Evolutionary conservation across 2,113 vertebrate species (phyloP).

Genomic region (Hirundichthys speculiger): DNA sequence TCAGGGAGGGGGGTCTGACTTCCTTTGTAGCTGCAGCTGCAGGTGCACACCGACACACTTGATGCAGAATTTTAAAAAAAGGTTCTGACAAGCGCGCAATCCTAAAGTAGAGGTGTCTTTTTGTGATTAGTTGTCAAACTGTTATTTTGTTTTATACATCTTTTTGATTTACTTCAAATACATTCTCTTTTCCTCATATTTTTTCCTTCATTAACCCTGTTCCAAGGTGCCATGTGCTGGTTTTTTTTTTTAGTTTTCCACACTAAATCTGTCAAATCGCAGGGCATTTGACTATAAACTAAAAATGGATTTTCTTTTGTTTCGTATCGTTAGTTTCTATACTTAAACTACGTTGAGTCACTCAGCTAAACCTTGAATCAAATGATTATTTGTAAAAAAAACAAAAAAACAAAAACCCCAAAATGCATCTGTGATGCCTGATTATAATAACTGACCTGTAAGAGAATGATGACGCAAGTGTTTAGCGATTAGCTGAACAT

Average conservation of each 20-base stretch:
- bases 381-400: too few species aligned
- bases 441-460: too few species aligned
- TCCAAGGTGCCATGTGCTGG: too few species aligned
- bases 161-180: slow-evolving; percentile 42
- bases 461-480: too few species aligned
- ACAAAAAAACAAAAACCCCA: too few species aligned
- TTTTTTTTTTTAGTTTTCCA: slow-evolving; percentile 47
- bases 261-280: slow-evolving; percentile 29
- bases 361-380: neutral
- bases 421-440: too few species aligned
- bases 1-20: slow-evolving; percentile 31
- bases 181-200: too few species aligned
- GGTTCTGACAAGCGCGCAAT: slow-evolving; percentile 12
- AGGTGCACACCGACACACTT: neutral
- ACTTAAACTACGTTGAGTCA: neutral
- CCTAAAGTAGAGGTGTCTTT: too few species aligned
- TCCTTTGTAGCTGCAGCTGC: slow-evolving; percentile 21
- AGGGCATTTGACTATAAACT: slow-evolving; percentile 37
- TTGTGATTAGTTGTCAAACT: neutral
- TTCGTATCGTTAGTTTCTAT: neutral
- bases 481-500: too few species aligned
- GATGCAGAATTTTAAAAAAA: slow-evolving; percentile 8
- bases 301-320: slow-evolving; percentile 30
- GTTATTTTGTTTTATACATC: slow-evolving; percentile 29
- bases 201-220: too few species aligned